phyloP scores from a whole-genome alignment of 1,140 invertebrate genomes.

The Drosophila azteca region DNA sequence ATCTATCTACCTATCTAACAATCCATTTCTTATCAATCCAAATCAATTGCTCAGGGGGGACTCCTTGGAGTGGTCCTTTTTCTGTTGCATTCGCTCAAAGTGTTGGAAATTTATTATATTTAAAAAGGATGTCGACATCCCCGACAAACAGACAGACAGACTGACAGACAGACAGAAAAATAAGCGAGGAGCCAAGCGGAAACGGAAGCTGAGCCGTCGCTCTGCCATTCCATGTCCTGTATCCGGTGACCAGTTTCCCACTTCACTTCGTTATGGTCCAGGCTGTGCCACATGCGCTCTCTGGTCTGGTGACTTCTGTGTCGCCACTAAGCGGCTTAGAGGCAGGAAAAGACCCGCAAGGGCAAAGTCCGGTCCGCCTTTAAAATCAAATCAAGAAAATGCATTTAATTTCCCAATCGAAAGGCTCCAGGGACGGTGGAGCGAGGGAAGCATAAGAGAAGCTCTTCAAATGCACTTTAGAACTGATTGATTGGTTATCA shows the following conservation, averaged over 20 bases:
- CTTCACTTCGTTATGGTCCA: constrained; percentile 8
- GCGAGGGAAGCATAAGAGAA: background rate
- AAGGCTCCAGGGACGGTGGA: too few species aligned
- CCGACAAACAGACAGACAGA: background rate
- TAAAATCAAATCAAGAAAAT: background rate
- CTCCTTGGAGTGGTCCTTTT: background rate
- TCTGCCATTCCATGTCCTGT: background rate
- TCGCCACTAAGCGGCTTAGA: constrained; percentile 33
- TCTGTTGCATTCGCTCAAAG: background rate
- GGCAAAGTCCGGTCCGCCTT: background rate
- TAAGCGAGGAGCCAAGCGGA: constrained; percentile 1
- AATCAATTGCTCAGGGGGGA: too few species aligned
- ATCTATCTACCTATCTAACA: background rate
- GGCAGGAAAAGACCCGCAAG: background rate
- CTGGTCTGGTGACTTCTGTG: constrained; percentile 31
- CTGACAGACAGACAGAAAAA: background rate
- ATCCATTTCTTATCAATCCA: constrained; percentile 34
- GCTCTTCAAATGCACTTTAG: constrained; percentile 5
- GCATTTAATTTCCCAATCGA: constrained; percentile 31
- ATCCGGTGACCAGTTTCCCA: too few species aligned
- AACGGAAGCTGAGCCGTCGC: constrained; percentile 42
- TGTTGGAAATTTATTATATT: constrained; percentile 33
- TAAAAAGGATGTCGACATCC: constrained; percentile 19
- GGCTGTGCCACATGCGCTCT: background rate
- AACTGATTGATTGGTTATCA: background rate